A percentile compares a stretch with the other conserved stretches of the same genome.
Evolutionary conservation across 2,113 vertebrate genomes (phyloP).

Genomic region (Ia io): DNA sequence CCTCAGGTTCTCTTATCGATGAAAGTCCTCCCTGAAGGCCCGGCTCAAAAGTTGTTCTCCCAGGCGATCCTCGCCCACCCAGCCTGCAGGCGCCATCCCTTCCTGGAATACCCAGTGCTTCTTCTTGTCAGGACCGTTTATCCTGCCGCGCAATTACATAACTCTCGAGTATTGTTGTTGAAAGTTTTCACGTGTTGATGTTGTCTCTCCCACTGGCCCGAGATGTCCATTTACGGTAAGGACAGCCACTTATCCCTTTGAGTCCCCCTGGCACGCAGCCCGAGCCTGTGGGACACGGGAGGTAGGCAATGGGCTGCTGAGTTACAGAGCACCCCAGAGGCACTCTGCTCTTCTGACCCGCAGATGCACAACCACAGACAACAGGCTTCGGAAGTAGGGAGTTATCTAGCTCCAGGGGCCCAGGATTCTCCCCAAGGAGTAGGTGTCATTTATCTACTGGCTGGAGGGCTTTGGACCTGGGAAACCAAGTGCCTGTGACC

Average conservation of each 20-base stretch:
- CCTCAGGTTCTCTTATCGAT: neutral
- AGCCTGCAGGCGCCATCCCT: neutral
- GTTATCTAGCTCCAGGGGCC: neutral
- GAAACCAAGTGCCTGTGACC: neutral
- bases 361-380: neutral
- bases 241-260: neutral
- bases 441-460: neutral
- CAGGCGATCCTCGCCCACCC: neutral
- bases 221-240: constrained; percentile 3
- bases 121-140: neutral
- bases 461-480: neutral
- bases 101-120: constrained; percentile 23
- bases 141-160: neutral
- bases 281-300: neutral
- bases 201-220: neutral
- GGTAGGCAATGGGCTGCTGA: neutral
- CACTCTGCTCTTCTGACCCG: neutral
- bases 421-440: neutral
- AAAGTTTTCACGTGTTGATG: neutral
- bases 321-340: neutral
- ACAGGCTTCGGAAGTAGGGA: neutral
- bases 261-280: neutral
- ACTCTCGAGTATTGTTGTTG: neutral
- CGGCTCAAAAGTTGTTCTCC: neutral
- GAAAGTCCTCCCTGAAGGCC: neutral